Percentiles rank a stretch among this genome's conserved stretches.
Conservation (phyloP, 2,113 vertebrate genomes). For the Myrmecobius fasciatus region DNA sequence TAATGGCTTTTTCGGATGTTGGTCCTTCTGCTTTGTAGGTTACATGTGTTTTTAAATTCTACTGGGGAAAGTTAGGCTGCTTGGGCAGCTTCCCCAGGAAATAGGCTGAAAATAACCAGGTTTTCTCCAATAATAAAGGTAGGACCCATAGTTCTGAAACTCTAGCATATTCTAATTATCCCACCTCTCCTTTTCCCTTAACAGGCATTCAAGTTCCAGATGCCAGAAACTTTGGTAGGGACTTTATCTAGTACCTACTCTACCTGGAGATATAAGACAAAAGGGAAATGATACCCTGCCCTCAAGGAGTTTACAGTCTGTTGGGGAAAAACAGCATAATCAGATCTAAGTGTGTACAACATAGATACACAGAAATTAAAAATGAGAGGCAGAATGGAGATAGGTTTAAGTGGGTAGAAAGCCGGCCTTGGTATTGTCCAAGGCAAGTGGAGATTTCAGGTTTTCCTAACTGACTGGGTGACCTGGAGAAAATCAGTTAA, state of each 20-base stretch:
- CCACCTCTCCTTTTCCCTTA: background rate
- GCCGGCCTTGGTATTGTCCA: too few relatives aligned
- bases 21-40: slow-evolving; percentile 71
- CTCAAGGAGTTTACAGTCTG: background rate
- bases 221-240: background rate
- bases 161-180: background rate
- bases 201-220: background rate
- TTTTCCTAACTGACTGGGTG: background rate
- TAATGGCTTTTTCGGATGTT: slow-evolving; percentile 82
- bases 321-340: background rate
- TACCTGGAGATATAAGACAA: background rate
- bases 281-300: background rate
- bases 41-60: slow-evolving; percentile 69
- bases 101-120: slow-evolving; percentile 55
- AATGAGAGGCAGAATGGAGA: background rate
- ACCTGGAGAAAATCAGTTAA: background rate
- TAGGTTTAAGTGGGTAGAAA: background rate
- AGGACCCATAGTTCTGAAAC: slow-evolving; percentile 58
- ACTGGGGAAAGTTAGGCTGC: slow-evolving; percentile 59
- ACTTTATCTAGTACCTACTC: too few relatives aligned
- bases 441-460: too few relatives aligned
- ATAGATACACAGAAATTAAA: background rate
- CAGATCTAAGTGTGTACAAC: background rate
- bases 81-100: slow-evolving; percentile 62
- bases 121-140: slow-evolving; percentile 37